These are phyloP conservation scores for Aspidiotus rigidus DNA, from an alignment of 2,888 invertebrate genomes.

Conservation along the genomic window DNA sequence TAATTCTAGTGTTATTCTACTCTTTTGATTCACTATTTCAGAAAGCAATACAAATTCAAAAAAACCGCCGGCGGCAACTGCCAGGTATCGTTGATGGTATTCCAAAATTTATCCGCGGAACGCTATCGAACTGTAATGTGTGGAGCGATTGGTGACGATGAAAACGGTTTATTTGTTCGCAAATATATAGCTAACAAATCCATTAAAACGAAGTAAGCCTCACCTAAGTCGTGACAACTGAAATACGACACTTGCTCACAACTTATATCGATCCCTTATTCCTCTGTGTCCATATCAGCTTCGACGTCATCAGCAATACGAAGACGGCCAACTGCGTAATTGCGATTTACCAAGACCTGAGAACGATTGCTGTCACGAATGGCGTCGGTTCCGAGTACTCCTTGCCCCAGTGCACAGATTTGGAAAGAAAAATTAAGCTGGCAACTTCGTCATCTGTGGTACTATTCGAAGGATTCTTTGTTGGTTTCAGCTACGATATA, in stretches of 20 bases:
- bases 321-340: constrained; percentile 17
- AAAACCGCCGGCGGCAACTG: constrained; percentile 24
- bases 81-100: constrained; percentile 23
- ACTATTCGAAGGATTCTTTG: constrained; percentile 53
- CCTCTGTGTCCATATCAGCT: constrained; percentile 5
- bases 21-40: too few species aligned
- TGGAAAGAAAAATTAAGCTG: constrained; percentile 7
- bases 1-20: too few species aligned
- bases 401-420: neutral
- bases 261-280: too few species aligned
- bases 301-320: constrained; percentile 10
- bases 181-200: constrained; percentile 15
- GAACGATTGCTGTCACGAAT: constrained; percentile 17
- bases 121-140: constrained; percentile 21
- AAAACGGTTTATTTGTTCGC: constrained; percentile 17
- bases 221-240: neutral
- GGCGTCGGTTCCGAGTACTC: constrained; percentile 23
- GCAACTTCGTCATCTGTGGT: constrained; percentile 38
- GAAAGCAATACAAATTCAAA: constrained; percentile 21
- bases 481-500: constrained; percentile 47
- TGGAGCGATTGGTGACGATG: constrained; percentile 26
- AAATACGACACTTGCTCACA: too few species aligned
- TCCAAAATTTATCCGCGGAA: constrained; percentile 11
- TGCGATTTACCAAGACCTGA: constrained; percentile 5
- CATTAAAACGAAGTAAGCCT: constrained; percentile 18